Percentiles rank a stretch among this genome's conserved stretches.
phyloP scores from a whole-genome alignment of 2,113 vertebrate genomes.

The Mustela nigripes region DNA sequence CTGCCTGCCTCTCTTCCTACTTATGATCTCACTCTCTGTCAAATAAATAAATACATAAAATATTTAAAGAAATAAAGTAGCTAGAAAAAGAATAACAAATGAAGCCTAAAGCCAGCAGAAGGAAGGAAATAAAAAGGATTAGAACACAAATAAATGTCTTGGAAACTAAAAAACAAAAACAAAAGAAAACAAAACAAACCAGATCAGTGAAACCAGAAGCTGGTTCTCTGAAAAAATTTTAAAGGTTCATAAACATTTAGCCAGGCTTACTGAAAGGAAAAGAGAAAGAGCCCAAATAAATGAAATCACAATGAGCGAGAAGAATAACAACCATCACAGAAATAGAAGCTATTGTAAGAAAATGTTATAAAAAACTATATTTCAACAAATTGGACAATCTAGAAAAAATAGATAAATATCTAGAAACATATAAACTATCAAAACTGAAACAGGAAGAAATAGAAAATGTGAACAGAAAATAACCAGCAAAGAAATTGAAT shows the following conservation, averaged over 20 bases:
- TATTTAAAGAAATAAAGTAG: too few relatives aligned
- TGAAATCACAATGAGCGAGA: neutral
- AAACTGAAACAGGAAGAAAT: neutral
- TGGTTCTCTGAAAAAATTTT: neutral
- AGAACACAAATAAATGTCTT: neutral
- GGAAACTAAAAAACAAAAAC: neutral
- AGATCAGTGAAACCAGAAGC: neutral
- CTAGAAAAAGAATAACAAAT: neutral
- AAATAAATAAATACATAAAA: too few relatives aligned
- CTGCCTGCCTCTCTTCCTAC: too few relatives aligned
- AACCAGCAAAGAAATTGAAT: neutral
- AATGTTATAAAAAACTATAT: neutral
- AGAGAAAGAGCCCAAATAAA: neutral
- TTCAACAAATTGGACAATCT: neutral
- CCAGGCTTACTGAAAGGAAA: neutral
- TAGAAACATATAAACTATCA: neutral
- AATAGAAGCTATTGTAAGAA: neutral
- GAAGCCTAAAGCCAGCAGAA: neutral
- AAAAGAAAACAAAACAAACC: too few relatives aligned
- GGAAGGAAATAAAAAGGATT: neutral
- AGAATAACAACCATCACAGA: neutral
- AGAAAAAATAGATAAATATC: neutral
- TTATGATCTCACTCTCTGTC: too few relatives aligned
- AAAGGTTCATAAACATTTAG: neutral
- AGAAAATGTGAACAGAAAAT: neutral